A percentile compares a stretch with the other conserved stretches of the same genome.
phyloP scores from a whole-genome alignment of 2,888 invertebrate genomes.

The Alentia gelatinosa region DNA sequence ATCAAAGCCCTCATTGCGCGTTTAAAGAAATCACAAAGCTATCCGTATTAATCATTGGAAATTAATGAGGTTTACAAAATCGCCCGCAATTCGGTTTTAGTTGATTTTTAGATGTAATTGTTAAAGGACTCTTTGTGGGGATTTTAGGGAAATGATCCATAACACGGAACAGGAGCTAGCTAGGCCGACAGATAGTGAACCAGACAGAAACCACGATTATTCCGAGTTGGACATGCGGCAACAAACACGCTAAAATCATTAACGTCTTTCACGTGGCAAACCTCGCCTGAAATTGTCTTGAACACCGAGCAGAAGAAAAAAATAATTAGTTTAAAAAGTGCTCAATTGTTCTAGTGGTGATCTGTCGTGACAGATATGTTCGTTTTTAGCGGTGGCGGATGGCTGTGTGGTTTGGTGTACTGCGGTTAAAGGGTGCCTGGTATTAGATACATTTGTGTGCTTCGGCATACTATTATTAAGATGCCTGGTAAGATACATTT shows the following conservation, averaged over 20 bases:
- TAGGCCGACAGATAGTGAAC: neutral
- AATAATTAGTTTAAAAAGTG: neutral
- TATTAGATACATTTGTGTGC: no score
- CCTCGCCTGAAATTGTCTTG: slow-evolving; percentile 2
- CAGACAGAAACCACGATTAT: neutral
- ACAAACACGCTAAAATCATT: slow-evolving; percentile 15
- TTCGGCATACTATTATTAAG: no score
- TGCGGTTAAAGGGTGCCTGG: no score
- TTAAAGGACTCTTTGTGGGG: neutral
- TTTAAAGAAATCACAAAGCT: slow-evolving; percentile 34
- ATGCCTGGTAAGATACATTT: no score
- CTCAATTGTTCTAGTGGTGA: neutral
- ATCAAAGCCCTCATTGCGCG: neutral
- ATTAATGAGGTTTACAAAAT: slow-evolving; percentile 24
- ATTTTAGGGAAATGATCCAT: neutral
- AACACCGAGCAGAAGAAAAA: neutral
- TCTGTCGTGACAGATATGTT: neutral
- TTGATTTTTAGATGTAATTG: neutral
- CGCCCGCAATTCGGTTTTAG: neutral
- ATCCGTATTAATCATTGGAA: slow-evolving; percentile 19
- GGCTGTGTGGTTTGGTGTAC: no score
- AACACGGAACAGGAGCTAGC: neutral
- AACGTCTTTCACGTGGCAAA: neutral
- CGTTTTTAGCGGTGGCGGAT: neutral
- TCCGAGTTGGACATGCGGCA: neutral